phyloP scores from a whole-genome alignment of 2,113 vertebrate genomes.

The Leucosticte australis region DNA sequence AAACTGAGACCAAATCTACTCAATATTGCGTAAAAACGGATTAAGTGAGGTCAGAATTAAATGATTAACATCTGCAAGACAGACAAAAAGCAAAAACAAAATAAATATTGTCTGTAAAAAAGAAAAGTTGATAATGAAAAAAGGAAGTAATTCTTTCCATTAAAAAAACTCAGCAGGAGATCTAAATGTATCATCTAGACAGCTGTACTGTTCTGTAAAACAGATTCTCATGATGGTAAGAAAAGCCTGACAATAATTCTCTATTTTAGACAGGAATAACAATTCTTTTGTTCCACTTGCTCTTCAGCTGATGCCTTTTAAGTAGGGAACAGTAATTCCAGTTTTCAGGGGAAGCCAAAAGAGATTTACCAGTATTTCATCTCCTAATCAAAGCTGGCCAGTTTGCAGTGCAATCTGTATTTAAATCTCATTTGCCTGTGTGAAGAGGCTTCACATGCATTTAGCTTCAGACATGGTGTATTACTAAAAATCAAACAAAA shows the following conservation, averaged over 20 bases:
- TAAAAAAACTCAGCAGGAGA: background rate
- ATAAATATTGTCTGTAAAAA: background rate
- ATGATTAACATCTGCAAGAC: background rate
- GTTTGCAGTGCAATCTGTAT: background rate
- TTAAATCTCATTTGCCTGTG: background rate
- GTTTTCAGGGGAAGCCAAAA: background rate
- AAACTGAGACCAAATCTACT: background rate
- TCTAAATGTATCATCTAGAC: background rate
- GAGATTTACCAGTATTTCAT: conserved; percentile 9
- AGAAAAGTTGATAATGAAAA: background rate
- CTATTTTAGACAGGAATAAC: background rate
- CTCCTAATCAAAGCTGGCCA: conserved; percentile 1
- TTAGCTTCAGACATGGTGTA: background rate
- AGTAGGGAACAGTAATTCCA: background rate
- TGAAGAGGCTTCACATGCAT: background rate
- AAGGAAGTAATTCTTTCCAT: background rate
- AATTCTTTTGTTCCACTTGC: background rate
- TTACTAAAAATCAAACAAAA: background rate
- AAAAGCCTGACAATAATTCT: background rate
- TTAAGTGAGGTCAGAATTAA: background rate
- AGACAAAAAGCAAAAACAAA: background rate
- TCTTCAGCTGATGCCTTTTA: background rate
- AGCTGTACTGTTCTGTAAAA: conserved; percentile 14
- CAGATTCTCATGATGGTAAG: background rate
- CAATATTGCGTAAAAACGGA: background rate